Percentiles rank a stretch among this genome's conserved stretches.
These are phyloP conservation scores for Phalacrocorax carbo DNA, from an alignment of 2,113 vertebrate genomes.

Conservation along the genomic window DNA sequence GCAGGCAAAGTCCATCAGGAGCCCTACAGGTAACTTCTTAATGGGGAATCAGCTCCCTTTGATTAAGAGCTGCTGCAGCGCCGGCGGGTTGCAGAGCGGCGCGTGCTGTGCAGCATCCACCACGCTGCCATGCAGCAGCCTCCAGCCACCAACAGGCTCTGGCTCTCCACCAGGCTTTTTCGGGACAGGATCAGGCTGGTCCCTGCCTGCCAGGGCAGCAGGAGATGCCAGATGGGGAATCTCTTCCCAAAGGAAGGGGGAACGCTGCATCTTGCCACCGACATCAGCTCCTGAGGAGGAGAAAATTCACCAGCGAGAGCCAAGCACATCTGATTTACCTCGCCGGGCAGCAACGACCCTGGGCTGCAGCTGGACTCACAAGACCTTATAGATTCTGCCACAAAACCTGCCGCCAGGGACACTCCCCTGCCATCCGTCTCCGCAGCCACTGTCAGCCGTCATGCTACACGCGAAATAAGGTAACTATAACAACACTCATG, in stretches of 20 bases:
- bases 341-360: background rate
- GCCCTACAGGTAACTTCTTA: constrained; percentile 72
- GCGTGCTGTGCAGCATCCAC: background rate
- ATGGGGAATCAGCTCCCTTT: constrained; percentile 60
- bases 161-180: background rate
- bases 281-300: rapidly evolving
- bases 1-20: constrained; percentile 67
- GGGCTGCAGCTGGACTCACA: background rate
- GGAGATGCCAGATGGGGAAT: background rate
- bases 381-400: background rate
- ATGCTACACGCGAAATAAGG: background rate
- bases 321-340: background rate
- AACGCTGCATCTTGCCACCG: background rate
- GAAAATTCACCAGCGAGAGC: background rate
- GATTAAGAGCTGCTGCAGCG: constrained; percentile 37
- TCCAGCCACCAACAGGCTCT: background rate
- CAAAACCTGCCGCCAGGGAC: background rate
- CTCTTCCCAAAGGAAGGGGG: background rate
- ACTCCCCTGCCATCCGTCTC: background rate
- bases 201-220: background rate
- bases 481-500: background rate
- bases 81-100: background rate
- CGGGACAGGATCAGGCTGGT: background rate
- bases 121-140: background rate
- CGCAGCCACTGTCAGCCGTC: background rate